Evolutionary conservation across 2,888 invertebrate genomes (phyloP).

Genomic region (Leucania comma): DNA sequence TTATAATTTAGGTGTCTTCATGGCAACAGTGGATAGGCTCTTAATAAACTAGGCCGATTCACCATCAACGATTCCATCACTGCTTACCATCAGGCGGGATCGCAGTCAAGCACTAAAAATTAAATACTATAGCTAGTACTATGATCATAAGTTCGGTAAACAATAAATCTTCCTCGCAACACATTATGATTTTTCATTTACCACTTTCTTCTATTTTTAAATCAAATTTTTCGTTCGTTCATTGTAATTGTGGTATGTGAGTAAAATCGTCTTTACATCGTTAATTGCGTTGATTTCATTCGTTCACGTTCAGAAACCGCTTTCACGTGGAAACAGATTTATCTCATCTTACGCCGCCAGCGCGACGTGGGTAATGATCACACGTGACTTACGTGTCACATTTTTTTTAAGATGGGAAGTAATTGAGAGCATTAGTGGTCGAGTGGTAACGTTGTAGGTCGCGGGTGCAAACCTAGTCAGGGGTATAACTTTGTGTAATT

Average conservation of each 20-base stretch:
- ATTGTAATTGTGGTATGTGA: background rate
- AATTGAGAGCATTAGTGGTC: no score
- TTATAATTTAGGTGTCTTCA: no score
- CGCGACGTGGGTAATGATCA: constrained; percentile 24
- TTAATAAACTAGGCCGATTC: no score
- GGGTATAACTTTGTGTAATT: no score
- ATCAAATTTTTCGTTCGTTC: background rate
- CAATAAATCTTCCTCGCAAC: background rate
- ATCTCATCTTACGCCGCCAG: constrained; percentile 8
- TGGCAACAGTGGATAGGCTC: no score
- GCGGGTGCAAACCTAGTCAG: no score
- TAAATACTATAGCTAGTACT: background rate
- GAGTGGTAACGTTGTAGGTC: no score
- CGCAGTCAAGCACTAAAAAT: background rate
- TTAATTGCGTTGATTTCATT: constrained; percentile 34
- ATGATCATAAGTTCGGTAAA: background rate
- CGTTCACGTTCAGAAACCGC: background rate
- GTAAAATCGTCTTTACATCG: background rate
- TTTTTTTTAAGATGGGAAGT: background rate
- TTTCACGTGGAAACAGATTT: constrained; percentile 32
- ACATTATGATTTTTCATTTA: background rate
- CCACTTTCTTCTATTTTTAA: background rate
- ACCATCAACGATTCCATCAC: no score
- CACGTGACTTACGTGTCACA: background rate
- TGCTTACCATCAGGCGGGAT: no score